A percentile compares a stretch with the other conserved stretches of the same genome.
phyloP scores from a whole-genome alignment of 2,113 vertebrate genomes.

The Leucosticte australis region DNA sequence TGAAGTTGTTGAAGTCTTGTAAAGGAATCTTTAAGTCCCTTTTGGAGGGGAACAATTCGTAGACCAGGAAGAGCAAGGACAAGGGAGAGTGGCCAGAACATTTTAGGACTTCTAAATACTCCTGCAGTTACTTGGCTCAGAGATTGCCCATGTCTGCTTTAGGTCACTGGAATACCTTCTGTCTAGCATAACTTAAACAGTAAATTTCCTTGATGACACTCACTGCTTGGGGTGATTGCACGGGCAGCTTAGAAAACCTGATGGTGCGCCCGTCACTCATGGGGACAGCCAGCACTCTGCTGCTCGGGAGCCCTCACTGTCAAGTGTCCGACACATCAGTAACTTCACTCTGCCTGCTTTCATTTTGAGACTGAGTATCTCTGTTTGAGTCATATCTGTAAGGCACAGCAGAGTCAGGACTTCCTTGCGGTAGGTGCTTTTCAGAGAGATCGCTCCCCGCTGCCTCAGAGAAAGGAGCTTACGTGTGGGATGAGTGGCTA shows the following conservation, averaged over 20 bases:
- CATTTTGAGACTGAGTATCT: background rate
- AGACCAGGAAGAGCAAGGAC: background rate
- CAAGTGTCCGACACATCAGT: background rate
- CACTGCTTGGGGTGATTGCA: background rate
- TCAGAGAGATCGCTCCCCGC: background rate
- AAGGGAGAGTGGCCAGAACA: background rate
- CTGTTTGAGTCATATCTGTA: conserved; percentile 6
- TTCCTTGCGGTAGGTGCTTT: conserved; percentile 39
- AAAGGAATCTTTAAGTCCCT: background rate
- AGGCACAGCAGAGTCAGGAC: conserved; percentile 24
- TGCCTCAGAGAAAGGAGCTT: conserved; percentile 51
- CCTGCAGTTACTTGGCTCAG: background rate
- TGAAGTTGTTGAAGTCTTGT: background rate
- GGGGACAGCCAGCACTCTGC: background rate
- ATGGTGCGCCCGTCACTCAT: rapidly evolving
- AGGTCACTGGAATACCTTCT: background rate
- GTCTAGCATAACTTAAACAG: background rate
- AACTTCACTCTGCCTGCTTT: background rate
- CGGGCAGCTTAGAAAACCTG: background rate
- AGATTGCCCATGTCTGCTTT: background rate
- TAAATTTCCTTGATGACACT: background rate
- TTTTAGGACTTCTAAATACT: background rate
- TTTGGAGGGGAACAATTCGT: background rate
- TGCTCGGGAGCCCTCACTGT: background rate
- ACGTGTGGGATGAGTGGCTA: conserved; percentile 35